Evolutionary conservation across 2,888 invertebrate species (phyloP).

Genomic region (Amiota communis): DNA sequence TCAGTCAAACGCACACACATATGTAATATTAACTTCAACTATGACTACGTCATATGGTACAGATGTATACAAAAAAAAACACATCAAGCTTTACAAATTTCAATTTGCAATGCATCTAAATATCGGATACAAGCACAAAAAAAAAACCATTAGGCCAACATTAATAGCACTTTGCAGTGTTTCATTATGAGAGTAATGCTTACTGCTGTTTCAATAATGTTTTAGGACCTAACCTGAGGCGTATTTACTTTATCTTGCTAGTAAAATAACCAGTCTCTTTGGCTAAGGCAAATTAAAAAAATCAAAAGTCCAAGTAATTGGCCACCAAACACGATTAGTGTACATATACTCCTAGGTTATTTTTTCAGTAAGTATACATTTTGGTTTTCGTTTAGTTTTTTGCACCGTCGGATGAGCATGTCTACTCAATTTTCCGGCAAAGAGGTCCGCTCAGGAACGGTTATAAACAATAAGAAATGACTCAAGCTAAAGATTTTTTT

Average conservation of each 20-base stretch:
- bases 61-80: neutral
- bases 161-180: too few relatives aligned
- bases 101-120: neutral
- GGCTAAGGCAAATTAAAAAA: constrained; percentile 14
- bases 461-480: constrained; percentile 34
- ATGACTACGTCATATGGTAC: constrained; percentile 42
- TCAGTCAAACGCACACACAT: constrained; percentile 58
- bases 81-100: neutral
- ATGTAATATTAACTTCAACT: constrained; percentile 63
- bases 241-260: constrained; percentile 64
- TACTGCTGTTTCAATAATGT: constrained; percentile 49
- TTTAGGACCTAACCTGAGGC: constrained; percentile 56
- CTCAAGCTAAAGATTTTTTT: constrained; percentile 38
- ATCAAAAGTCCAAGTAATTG: constrained; percentile 28
- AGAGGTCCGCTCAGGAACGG: constrained; percentile 45
- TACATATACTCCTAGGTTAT: constrained; percentile 36
- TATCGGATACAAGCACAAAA: too few relatives aligned
- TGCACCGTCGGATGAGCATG: constrained; percentile 57
- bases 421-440: constrained; percentile 68
- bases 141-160: too few relatives aligned
- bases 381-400: constrained; percentile 55
- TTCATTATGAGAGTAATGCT: too few relatives aligned
- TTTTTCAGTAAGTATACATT: constrained; percentile 45
- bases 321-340: constrained; percentile 30
- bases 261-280: constrained; percentile 59